phyloP scores from a whole-genome alignment of 2,797 vertebrate species.

The Epinephelus malabaricus region DNA sequence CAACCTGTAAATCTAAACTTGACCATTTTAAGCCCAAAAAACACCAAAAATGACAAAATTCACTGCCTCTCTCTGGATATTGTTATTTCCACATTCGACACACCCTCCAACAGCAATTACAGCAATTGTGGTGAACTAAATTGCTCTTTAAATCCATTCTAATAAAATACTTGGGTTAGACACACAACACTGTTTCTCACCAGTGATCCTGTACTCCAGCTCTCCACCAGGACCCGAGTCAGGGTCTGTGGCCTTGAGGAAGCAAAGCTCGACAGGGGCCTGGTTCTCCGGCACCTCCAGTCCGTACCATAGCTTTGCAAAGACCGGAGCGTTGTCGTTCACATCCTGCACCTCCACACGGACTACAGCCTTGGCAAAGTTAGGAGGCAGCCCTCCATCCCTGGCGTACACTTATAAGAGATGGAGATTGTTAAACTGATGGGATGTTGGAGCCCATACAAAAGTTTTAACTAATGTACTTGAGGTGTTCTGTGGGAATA shows the following conservation, averaged over 20 bases:
- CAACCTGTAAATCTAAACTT: constrained; percentile 26
- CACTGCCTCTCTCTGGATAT: constrained; percentile 15
- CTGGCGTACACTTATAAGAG: constrained; percentile 90
- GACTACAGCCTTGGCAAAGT: constrained; percentile 90
- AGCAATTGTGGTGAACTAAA: constrained; percentile 24
- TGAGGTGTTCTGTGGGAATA: neutral
- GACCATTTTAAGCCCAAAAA: constrained; percentile 9
- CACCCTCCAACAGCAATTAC: constrained; percentile 25
- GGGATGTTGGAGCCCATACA: neutral
- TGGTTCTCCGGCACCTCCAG: constrained; percentile 96
- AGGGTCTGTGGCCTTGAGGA: constrained; percentile 91
- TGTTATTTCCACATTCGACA: constrained; percentile 20
- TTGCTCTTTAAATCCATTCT: constrained; percentile 22
- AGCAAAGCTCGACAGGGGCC: constrained; percentile 87
- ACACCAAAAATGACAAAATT: constrained; percentile 25
- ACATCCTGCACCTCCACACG: constrained; percentile 91
- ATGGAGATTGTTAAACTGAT: constrained; percentile 25
- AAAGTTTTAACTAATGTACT: neutral
- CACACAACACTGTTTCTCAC: constrained; percentile 78
- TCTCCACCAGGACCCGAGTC: constrained; percentile 91
- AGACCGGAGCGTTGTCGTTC: constrained; percentile 92
- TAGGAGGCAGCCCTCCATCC: constrained; percentile 92
- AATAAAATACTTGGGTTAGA: constrained; percentile 36
- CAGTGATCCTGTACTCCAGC: constrained; percentile 90
- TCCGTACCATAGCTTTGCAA: constrained; percentile 87